Conservation (phyloP, 2,113 vertebrate genomes). For the Onychostoma macrolepis region DNA sequence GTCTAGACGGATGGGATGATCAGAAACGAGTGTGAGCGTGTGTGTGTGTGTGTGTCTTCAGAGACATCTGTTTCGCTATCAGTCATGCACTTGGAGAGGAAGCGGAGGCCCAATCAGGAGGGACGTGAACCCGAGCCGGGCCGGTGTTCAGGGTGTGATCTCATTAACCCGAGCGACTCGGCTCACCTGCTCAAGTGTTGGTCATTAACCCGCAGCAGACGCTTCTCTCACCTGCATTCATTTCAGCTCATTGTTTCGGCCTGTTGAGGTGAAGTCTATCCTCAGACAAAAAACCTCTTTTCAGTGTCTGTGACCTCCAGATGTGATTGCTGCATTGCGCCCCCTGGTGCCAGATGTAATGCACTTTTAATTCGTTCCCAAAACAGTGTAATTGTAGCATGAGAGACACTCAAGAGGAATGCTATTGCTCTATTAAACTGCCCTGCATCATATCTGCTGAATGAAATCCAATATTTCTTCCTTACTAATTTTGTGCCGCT, state of each 20-base stretch:
- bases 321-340: neutral
- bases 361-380: neutral
- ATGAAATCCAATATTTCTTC: neutral
- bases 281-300: neutral
- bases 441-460: neutral
- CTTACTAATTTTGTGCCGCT: neutral
- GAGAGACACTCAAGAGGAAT: neutral
- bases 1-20: constrained; percentile 12
- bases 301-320: constrained; percentile 2
- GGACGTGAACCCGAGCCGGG: constrained; percentile 39
- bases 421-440: neutral
- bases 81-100: constrained; percentile 45
- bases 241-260: neutral
- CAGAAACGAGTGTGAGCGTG: constrained; percentile 26
- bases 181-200: constrained; percentile 50
- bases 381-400: neutral
- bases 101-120: constrained; percentile 33
- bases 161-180: constrained; percentile 61
- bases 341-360: neutral
- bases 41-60: constrained; percentile 35
- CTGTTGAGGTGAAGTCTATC: neutral
- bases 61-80: constrained; percentile 29
- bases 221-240: constrained; percentile 41
- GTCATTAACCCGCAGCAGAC: constrained; percentile 54
- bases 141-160: constrained; percentile 52